phyloP scores from a whole-genome alignment of 2,888 invertebrate genomes.

The Zaprionus lineosus region DNA sequence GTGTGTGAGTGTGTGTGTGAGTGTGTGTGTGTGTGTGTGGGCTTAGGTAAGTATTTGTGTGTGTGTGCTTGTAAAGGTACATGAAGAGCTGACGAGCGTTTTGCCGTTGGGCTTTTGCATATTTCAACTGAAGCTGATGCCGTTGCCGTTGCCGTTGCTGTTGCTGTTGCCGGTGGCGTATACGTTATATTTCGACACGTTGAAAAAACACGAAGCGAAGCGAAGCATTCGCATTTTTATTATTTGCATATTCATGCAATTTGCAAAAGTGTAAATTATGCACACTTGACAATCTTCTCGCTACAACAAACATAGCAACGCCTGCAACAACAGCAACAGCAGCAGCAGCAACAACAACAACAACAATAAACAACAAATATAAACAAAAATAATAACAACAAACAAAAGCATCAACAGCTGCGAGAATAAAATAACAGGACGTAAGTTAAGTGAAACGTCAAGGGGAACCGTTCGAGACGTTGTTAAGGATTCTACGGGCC shows the following conservation, averaged over 20 bases:
- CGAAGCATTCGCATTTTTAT: slow-evolving; percentile 42
- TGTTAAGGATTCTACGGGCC: no score
- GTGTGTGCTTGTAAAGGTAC: not conserved
- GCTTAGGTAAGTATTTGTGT: not conserved
- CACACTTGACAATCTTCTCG: slow-evolving; percentile 70
- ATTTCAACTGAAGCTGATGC: slow-evolving; percentile 34
- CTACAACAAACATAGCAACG: slow-evolving; percentile 56
- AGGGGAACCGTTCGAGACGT: no score
- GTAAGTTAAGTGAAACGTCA: slow-evolving; percentile 3
- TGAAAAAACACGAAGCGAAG: slow-evolving; percentile 27
- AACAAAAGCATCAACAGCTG: slow-evolving; percentile 21
- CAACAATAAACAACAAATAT: not conserved
- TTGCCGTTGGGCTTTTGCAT: slow-evolving; percentile 35
- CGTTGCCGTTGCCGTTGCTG: slow-evolving; percentile 6
- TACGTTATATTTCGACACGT: slow-evolving; percentile 49
- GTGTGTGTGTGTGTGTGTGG: not conserved
- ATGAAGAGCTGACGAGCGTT: slow-evolving; percentile 28
- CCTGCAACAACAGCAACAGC: slow-evolving; percentile 29
- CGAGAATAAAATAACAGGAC: slow-evolving; percentile 33
- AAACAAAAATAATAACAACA: not conserved
- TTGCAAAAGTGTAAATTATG: slow-evolving; percentile 72
- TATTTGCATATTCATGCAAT: slow-evolving; percentile 72
- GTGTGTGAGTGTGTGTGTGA: not conserved
- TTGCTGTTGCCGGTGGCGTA: slow-evolving; percentile 37
- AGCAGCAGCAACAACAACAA: slow-evolving; percentile 1